Evolutionary conservation across 92 coral and sea anemone genomes (phyloP), one percentile per base, ranked within the genome.

Genomic region (Ricordea florida): DNA sequence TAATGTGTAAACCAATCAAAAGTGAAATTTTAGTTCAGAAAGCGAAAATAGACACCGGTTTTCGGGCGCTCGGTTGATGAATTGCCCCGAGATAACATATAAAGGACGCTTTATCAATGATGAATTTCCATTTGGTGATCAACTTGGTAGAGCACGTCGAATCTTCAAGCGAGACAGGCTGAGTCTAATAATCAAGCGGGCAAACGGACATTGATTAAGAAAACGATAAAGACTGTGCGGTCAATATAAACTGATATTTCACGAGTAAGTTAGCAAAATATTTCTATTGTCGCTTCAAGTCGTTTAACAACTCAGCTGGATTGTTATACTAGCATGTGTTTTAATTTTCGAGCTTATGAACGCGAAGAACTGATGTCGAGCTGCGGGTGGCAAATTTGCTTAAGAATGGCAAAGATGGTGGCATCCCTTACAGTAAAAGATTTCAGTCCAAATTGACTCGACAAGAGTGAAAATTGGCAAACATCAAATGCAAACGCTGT

Each of bases 1-100:
- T 36, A 34, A 55, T 36, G 36, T 36, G n/a, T 24, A 57, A 36
- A 24, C 76, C 76, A 69, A 69, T 69, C 76, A 26, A 33, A 26
- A 51, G 11, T 30, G 18, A 30, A 30, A 40, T 31, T 46, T 53
- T 31, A 37, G 16, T 69, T 41, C 76, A 9, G 40, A 10, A 49
- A 37, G 64, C 51, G 34, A n/a, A 69, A 69, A 69, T 62, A 68
- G 52, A 35, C 55, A 36, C 34, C 43, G 2, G 42, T 44, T 31
- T 66, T 14, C 8, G 31, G 29, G 73, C 73, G 73, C 73, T 31
- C 48, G 58, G 57, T 46, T 66, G 35, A 17, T 35, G 26, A 26
- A 37, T 20, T 52, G 40, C 64, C 76, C 64, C 8, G 55, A 53
- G 76, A 69, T 69, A 51, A 50, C 52, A 35, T 10, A 25, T 36